Percentiles rank a stretch among this genome's conserved stretches.
Conservation (phyloP, 2,113 vertebrate genomes). For the Sinocyclocheilus grahami region DNA sequence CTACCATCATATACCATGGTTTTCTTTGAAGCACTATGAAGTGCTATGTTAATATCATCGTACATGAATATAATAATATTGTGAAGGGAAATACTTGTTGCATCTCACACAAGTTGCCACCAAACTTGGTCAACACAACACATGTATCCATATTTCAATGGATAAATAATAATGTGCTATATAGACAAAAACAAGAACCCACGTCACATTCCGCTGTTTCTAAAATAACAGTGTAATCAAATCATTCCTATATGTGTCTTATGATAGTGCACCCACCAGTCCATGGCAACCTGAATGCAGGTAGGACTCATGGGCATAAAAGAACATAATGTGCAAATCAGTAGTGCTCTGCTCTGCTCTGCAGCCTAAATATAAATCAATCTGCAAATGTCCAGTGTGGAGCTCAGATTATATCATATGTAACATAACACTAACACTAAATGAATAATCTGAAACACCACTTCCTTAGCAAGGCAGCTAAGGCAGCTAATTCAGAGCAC, state of each 20-base stretch:
- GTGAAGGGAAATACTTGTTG: neutral
- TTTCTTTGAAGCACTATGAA: neutral
- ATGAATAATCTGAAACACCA: neutral
- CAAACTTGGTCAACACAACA: neutral
- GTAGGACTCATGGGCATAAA: slow-evolving; percentile 64
- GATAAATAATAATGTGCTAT: neutral
- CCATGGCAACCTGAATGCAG: slow-evolving; percentile 75
- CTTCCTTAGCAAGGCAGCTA: neutral
- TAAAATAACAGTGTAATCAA: slow-evolving; percentile 15
- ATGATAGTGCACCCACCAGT: slow-evolving; percentile 66
- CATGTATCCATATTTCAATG: neutral
- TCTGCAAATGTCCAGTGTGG: slow-evolving; percentile 17
- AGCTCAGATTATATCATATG: neutral
- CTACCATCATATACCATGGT: neutral
- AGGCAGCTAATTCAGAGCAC: neutral
- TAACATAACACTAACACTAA: neutral
- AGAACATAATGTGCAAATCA: neutral
- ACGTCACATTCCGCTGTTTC: neutral
- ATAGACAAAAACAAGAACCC: neutral
- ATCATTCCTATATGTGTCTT: slow-evolving; percentile 20
- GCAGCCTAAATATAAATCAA: neutral
- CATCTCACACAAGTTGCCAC: neutral
- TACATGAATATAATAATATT: neutral
- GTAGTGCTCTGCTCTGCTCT: neutral
- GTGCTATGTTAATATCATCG: neutral